Percentiles rank a stretch among this genome's conserved stretches.
phyloP scores from a whole-genome alignment of 2,113 vertebrate species.

The Semicossyphus pulcher region DNA sequence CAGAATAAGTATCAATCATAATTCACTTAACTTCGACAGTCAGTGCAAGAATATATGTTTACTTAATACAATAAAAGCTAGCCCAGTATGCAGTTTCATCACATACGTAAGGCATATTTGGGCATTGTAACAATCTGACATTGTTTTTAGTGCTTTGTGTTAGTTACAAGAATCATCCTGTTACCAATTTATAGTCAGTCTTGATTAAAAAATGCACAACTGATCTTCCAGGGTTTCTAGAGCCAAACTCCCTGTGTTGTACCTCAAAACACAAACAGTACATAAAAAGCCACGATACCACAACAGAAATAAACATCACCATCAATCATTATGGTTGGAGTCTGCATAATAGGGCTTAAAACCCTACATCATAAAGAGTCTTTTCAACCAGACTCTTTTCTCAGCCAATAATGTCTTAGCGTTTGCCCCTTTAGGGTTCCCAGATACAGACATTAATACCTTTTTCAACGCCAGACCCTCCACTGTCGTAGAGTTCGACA shows the following conservation, averaged over 20 bases:
- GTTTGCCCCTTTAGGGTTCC: conserved; percentile 13
- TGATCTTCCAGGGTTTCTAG: conserved; percentile 1
- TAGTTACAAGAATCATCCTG: not conserved
- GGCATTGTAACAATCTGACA: conserved; percentile 10
- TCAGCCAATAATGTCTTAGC: conserved; percentile 13
- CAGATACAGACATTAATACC: conserved; percentile 41
- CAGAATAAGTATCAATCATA: not conserved
- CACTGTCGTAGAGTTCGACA: conserved; percentile 20
- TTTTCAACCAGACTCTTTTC: conserved; percentile 53
- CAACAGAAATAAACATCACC: conserved; percentile 31
- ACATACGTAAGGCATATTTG: conserved; percentile 38
- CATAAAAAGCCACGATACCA: conserved; percentile 32
- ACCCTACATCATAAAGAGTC: conserved; percentile 1
- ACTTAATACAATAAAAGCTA: not conserved
- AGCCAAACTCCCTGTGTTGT: conserved; percentile 31
- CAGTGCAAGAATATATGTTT: conserved; percentile 30
- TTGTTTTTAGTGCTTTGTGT: conserved; percentile 37
- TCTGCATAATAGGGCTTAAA: conserved; percentile 37
- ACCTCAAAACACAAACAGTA: conserved; percentile 31
- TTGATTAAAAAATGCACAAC: conserved; percentile 8
- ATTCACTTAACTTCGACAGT: conserved; percentile 10
- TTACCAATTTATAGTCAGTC: too few relatives aligned
- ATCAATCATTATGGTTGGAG: conserved; percentile 28
- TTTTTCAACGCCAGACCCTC: conserved; percentile 31
- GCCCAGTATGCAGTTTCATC: conserved; percentile 9